These are phyloP conservation scores for Dicaeum eximium DNA, from an alignment of 2,113 vertebrate genomes.

Conservation along the genomic window DNA sequence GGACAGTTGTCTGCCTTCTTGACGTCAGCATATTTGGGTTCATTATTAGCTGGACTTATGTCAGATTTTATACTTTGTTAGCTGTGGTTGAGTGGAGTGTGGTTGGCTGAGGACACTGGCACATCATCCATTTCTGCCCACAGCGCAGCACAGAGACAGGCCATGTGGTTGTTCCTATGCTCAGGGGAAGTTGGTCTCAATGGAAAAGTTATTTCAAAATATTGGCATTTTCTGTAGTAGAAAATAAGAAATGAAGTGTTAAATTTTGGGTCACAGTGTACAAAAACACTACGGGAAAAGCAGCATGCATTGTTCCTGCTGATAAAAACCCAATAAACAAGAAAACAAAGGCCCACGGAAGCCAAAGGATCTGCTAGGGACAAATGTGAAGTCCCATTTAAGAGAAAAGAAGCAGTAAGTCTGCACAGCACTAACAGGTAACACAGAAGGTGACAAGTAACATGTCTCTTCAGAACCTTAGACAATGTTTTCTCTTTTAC, in stretches of 20 bases:
- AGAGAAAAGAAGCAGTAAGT: not conserved
- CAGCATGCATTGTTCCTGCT: not conserved
- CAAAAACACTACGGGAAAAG: not conserved
- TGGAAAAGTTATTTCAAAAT: not conserved
- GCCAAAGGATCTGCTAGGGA: not conserved
- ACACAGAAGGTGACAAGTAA: not conserved
- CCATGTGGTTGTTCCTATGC: not conserved
- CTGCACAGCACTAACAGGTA: not conserved
- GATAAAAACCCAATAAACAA: not conserved
- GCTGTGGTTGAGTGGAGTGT: not conserved
- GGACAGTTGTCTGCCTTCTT: not conserved
- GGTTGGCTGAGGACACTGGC: not conserved
- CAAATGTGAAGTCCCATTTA: not conserved
- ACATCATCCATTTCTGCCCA: not conserved
- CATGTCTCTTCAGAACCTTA: not conserved
- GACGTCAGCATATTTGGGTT: not conserved
- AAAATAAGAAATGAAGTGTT: conserved; percentile 1
- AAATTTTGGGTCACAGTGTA: not conserved
- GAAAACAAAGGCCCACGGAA: not conserved
- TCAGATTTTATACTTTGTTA: not conserved
- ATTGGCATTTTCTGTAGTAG: not conserved
- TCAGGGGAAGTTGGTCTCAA: not conserved
- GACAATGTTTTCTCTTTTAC: not conserved
- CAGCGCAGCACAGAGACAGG: not conserved
- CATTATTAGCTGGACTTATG: not conserved